Evolutionary conservation across 2,888 invertebrate species (phyloP), one percentile per base, ranked within the genome.

Genomic region (Crossocerus cetratus): DNA sequence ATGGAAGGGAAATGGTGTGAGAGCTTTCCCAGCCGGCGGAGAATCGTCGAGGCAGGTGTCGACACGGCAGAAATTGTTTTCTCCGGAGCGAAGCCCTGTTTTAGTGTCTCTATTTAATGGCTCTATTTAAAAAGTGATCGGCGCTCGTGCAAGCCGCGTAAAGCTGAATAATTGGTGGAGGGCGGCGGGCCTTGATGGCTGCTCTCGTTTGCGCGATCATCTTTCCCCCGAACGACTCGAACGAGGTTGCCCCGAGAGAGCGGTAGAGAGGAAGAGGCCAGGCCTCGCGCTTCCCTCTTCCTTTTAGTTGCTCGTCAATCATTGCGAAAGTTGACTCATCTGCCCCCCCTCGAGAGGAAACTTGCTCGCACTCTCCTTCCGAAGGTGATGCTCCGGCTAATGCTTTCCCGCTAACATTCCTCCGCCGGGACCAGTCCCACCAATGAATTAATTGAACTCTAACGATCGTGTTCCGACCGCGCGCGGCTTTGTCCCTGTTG

Each of bases 131-230:
- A 72, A 69, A 66, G 2, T 23, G 2, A 23, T 23, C 4, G 66
- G 64, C 44, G 59, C 45, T 45, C 43, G 13, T 14, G 14, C 22
- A 3, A 54, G 18, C 13, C 8, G 16, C 8, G 45, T 23, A 22
- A 55, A 20, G 55, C 60, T 60, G 62, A 72, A 69, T 66, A 74
- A 80, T 72, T 70, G 56, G 68, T 74, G 81, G 74, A 80, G 77
- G 65, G 68, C 69, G 70, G 77, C 69, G 64, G 42, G 59, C 53
- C 71, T 76, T 83, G 81, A 82, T 76, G 76, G 66, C 54, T 58
- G 80, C 67, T 75, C 84, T 84, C 81, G 79, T 85, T 85, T 79
- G 82, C 78, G 82, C 78, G 82, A 85, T 85, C 86, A 86, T 86
- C 83, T 82, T 81, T 78, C 63, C 66, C 43, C 5, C 65, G 66